Conservation (phyloP, 2,113 vertebrate species). For the Anhinga anhinga region DNA sequence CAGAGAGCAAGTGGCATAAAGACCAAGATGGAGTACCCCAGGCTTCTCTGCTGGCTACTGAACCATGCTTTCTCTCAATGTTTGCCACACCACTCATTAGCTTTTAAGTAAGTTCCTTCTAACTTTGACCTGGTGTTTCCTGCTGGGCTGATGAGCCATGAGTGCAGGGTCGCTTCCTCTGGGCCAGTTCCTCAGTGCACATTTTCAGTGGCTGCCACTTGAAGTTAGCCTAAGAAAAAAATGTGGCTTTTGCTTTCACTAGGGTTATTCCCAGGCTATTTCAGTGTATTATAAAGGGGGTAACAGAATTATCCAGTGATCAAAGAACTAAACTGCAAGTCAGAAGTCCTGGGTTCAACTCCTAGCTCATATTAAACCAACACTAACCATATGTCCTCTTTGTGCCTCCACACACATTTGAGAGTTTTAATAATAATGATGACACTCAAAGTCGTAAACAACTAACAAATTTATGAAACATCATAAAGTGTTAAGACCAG, state of each 20-base stretch:
- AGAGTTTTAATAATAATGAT: background rate
- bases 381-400: background rate
- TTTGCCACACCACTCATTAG: background rate
- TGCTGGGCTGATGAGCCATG: background rate
- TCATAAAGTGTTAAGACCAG: background rate
- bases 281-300: background rate
- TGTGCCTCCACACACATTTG: background rate
- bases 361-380: background rate
- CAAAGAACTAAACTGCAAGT: background rate
- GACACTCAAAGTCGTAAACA: background rate
- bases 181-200: background rate
- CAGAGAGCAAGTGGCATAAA: background rate
- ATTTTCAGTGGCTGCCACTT: background rate
- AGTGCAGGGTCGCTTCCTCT: background rate
- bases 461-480: background rate
- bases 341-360: slow-evolving; percentile 33
- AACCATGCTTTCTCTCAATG: background rate
- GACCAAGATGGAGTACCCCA: background rate
- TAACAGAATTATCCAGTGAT: background rate
- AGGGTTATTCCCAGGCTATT: background rate
- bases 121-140: slow-evolving; percentile 1
- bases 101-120: background rate
- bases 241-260: background rate
- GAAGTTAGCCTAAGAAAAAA: background rate
- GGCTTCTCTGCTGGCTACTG: background rate